These are phyloP conservation scores for Thymelicus lineola DNA, from an alignment of 2,888 invertebrate species.

Conservation along the genomic window DNA sequence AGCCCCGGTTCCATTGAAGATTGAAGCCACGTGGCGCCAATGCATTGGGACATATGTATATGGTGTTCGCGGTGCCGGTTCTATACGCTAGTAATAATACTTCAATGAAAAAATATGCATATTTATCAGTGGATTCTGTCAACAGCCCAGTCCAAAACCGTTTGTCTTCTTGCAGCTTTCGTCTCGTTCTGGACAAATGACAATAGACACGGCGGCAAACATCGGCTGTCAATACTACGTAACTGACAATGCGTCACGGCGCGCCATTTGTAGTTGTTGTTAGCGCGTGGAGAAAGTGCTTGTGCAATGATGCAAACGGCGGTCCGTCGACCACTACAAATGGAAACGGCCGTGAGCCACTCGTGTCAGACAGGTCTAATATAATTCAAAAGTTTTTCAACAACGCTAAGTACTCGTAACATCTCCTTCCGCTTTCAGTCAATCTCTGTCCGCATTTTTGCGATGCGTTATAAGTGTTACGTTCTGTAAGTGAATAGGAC, in stretches of 20 bases:
- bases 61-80: too few species aligned
- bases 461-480: conserved; percentile 4
- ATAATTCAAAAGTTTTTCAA: conserved; percentile 1
- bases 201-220: conserved; percentile 24
- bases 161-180: conserved; percentile 23
- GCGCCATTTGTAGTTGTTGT: conserved; percentile 52
- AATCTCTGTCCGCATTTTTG: conserved; percentile 11
- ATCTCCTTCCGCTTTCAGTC: neutral
- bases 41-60: too few species aligned
- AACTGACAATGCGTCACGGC: conserved; percentile 54
- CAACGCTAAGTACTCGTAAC: neutral
- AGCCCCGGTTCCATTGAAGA: too few species aligned
- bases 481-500: neutral
- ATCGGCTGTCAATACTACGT: conserved; percentile 49
- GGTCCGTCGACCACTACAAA: conserved; percentile 51
- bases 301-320: conserved; percentile 72
- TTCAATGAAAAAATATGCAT: too few species aligned
- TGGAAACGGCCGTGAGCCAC: conserved; percentile 32
- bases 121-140: conserved; percentile 5
- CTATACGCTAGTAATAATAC: too few species aligned
- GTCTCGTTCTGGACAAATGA: conserved; percentile 24
- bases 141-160: neutral
- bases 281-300: conserved; percentile 75
- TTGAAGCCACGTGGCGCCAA: too few species aligned
- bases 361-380: conserved; percentile 21